Evolutionary conservation across 2,113 vertebrate genomes (phyloP).

Genomic region (Garra rufa): DNA sequence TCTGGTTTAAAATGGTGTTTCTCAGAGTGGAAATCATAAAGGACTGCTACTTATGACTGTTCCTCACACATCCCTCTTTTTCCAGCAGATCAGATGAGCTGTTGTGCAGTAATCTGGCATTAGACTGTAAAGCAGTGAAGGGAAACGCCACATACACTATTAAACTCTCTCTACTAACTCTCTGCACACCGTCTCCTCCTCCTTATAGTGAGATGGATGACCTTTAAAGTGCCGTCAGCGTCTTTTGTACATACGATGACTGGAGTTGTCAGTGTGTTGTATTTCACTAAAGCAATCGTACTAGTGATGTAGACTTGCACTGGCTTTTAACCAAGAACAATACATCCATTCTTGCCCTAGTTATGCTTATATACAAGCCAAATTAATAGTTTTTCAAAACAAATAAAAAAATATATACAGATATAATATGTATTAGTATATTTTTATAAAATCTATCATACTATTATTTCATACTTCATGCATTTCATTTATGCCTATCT

Average conservation of each 20-base stretch:
- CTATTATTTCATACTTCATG: too few species aligned
- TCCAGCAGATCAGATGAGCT: constrained; percentile 1
- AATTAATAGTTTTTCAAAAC: neutral
- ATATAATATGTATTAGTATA: neutral
- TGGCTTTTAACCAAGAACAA: neutral
- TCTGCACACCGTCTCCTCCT: neutral
- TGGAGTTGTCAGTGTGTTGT: neutral
- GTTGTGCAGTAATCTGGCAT: neutral
- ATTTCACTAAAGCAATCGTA: neutral
- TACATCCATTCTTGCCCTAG: neutral
- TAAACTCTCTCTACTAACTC: neutral
- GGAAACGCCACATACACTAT: neutral
- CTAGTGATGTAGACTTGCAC: neutral
- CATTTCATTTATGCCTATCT: neutral
- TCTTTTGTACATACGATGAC: neutral
- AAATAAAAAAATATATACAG: too few species aligned
- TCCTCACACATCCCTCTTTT: neutral
- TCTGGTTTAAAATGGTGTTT: neutral
- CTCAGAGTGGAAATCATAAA: neutral
- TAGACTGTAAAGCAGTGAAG: neutral
- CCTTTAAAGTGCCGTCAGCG: neutral
- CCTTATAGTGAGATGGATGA: neutral
- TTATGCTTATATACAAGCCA: neutral
- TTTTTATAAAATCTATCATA: neutral
- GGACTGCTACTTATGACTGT: neutral